phyloP scores from a whole-genome alignment of 2,113 vertebrate genomes.

The Hippocampus zosterae region DNA sequence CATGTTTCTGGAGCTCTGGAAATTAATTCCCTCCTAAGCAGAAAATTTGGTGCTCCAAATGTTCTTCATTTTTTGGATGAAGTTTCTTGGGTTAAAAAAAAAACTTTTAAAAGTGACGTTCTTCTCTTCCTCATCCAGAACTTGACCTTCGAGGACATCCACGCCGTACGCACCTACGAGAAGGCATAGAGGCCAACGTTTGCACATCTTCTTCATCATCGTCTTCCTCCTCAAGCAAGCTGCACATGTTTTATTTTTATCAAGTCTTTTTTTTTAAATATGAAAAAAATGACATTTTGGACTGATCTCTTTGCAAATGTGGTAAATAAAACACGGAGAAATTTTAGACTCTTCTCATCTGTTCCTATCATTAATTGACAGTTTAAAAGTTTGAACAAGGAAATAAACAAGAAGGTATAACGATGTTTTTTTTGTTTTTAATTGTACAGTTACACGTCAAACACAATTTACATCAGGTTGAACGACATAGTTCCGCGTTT shows the following conservation, averaged over 20 bases:
- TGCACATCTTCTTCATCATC: conserved; percentile 51
- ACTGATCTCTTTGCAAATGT: conserved; percentile 52
- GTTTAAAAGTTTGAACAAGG: background rate
- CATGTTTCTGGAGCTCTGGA: too few species aligned
- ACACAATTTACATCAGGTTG: background rate
- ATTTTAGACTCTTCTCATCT: background rate
- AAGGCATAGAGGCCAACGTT: conserved; percentile 76
- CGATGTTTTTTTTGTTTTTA: background rate
- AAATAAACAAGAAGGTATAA: background rate
- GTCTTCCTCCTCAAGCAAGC: conserved; percentile 41
- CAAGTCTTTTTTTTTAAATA: conserved; percentile 55
- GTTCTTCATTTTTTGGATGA: too few species aligned
- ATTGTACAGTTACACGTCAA: background rate
- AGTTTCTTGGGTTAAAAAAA: background rate
- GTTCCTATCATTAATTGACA: background rate
- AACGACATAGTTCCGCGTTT: background rate
- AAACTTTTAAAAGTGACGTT: background rate
- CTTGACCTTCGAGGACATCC: conserved; percentile 82
- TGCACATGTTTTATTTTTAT: conserved; percentile 36
- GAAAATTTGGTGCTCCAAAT: too few species aligned
- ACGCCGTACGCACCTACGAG: conserved; percentile 87
- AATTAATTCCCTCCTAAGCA: too few species aligned
- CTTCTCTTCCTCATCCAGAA: conserved; percentile 72
- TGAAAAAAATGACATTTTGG: conserved; percentile 42
- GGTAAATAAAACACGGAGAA: conserved; percentile 49